phyloP scores from a whole-genome alignment of 2,888 invertebrate genomes.

The Microctonus aethiopoides region DNA sequence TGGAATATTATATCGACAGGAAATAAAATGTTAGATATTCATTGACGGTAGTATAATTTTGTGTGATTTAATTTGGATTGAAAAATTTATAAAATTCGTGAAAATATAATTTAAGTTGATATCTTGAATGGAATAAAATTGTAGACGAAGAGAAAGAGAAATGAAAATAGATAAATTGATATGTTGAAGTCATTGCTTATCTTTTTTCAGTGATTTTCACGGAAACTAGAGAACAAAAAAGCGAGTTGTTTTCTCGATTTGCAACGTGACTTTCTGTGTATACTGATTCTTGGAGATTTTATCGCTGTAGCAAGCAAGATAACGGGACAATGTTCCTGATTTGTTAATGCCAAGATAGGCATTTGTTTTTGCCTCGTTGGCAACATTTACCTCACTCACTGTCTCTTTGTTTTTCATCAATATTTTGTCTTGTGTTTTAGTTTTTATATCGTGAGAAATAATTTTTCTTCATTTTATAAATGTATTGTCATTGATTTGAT shows the following conservation, averaged over 20 bases:
- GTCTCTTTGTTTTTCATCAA: background rate
- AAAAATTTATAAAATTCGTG: background rate
- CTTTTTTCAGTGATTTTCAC: background rate
- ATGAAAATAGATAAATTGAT: background rate
- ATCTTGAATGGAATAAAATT: slow-evolving; percentile 21
- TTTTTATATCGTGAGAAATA: no score
- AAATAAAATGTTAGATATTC: no score
- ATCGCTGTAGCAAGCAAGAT: slow-evolving; percentile 55
- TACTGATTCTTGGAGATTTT: slow-evolving; percentile 52
- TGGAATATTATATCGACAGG: no score
- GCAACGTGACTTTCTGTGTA: slow-evolving; percentile 3
- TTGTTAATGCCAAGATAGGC: slow-evolving; percentile 53
- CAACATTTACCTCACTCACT: slow-evolving; percentile 2
- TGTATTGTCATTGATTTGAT: no score
- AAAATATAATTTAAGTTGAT: background rate
- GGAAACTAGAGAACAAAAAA: slow-evolving; percentile 12
- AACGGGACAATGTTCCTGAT: slow-evolving; percentile 51
- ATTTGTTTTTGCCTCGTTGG: slow-evolving; percentile 44
- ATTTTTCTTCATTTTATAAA: no score
- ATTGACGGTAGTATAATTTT: no score
- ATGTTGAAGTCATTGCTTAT: slow-evolving; percentile 8
- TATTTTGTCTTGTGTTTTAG: background rate
- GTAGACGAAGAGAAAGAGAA: slow-evolving; percentile 9
- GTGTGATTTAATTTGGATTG: background rate
- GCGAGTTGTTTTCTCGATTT: slow-evolving; percentile 21